phyloP scores from a whole-genome alignment of 2,113 vertebrate species.

The Oryzias celebensis region DNA sequence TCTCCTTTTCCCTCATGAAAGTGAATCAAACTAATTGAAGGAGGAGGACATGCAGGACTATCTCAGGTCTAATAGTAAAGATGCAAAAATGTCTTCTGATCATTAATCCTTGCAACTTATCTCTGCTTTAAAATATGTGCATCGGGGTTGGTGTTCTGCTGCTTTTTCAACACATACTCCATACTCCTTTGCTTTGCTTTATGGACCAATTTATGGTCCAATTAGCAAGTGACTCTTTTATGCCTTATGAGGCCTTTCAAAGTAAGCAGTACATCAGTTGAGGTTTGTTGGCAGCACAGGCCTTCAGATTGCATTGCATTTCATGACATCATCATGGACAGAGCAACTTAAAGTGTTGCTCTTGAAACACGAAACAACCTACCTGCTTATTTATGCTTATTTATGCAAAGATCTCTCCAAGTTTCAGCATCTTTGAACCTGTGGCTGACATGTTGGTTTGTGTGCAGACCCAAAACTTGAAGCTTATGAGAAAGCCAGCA shows the following conservation, averaged over 20 bases:
- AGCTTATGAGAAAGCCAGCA: too few species aligned
- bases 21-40: too few species aligned
- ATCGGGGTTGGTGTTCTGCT: conserved; percentile 11
- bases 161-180: conserved; percentile 17
- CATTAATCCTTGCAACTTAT: too few species aligned
- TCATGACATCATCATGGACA: conserved; percentile 14
- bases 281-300: conserved; percentile 14
- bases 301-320: conserved; percentile 32
- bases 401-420: conserved; percentile 17
- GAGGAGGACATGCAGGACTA: too few species aligned
- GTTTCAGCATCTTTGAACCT: conserved; percentile 18
- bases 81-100: too few species aligned
- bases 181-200: conserved; percentile 5
- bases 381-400: conserved; percentile 10
- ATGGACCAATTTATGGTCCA: conserved; percentile 12
- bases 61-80: too few species aligned
- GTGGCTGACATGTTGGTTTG: not conserved
- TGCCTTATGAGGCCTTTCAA: conserved; percentile 1
- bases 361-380: not conserved
- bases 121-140: conserved; percentile 4
- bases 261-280: conserved; percentile 25
- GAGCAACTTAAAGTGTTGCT: conserved; percentile 1
- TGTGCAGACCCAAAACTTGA: not conserved
- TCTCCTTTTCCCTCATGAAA: too few species aligned
- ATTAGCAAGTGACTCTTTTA: conserved; percentile 16